Percentiles rank a stretch among this genome's conserved stretches.
Conservation (phyloP, 2,797 vertebrate species). For the Ficedula albicollis region DNA sequence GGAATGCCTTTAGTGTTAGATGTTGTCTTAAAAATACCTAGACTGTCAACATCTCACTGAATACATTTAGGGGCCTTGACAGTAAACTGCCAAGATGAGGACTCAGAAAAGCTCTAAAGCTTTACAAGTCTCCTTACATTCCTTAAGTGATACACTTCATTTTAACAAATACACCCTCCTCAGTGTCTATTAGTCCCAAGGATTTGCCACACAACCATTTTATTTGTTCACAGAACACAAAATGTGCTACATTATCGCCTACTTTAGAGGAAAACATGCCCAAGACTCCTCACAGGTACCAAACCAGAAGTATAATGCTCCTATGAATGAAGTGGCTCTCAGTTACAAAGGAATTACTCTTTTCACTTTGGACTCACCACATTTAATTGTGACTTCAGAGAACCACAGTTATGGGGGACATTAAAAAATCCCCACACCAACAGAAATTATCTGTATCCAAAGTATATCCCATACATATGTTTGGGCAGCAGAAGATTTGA, state of each 20-base stretch:
- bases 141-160: not conserved
- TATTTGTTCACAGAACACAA: not conserved
- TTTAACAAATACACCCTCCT: not conserved
- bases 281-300: not conserved
- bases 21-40: conserved; percentile 43
- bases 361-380: not conserved
- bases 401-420: not conserved
- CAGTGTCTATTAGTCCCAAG: not conserved
- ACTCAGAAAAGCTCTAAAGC: conserved; percentile 3
- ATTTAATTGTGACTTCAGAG: not conserved
- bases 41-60: conserved; percentile 50
- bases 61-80: conserved; percentile 38
- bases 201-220: not conserved
- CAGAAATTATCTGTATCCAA: not conserved
- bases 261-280: not conserved
- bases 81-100: conserved; percentile 14
- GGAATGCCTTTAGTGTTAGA: not conserved
- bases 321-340: not conserved
- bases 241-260: not conserved
- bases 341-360: not conserved
- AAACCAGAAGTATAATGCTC: not conserved
- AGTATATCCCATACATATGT: not conserved
- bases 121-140: not conserved
- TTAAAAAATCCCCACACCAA: not conserved
- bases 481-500: not conserved